Percentiles rank a stretch among this genome's conserved stretches.
phyloP scores from a whole-genome alignment of 2,888 invertebrate species.

The Himalopsyche tibetana region DNA sequence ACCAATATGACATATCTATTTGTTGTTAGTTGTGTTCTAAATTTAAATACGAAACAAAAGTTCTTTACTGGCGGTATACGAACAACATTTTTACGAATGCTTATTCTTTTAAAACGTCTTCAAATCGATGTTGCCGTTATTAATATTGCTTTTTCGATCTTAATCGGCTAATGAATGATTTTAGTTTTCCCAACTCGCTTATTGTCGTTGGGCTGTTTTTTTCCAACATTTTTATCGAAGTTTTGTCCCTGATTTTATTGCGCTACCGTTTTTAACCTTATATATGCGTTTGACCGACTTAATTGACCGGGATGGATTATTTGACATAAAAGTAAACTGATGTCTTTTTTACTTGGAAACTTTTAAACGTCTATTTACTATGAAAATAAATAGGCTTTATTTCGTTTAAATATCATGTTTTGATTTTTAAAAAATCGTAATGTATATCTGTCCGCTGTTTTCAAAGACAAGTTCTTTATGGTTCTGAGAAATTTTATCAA shows the following conservation, averaged over 20 bases:
- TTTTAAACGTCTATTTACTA: neutral
- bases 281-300: neutral
- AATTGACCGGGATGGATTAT: neutral
- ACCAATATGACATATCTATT: no score
- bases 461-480: no score
- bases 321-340: no score
- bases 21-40: no score
- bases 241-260: conserved; percentile 16
- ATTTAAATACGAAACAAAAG: no score
- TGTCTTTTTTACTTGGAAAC: neutral
- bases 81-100: neutral
- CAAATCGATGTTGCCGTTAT: neutral
- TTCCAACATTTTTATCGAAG: neutral
- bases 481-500: no score
- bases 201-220: neutral
- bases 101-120: neutral
- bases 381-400: neutral
- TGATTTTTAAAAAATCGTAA: no score
- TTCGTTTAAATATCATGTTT: no score
- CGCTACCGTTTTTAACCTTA: neutral
- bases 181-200: neutral
- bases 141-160: conserved; percentile 5
- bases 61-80: no score
- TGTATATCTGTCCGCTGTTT: no score
- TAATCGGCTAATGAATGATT: neutral